These are phyloP conservation scores for Perodicticus potto DNA, from an alignment of 2,797 vertebrate genomes.

Conservation along the genomic window DNA sequence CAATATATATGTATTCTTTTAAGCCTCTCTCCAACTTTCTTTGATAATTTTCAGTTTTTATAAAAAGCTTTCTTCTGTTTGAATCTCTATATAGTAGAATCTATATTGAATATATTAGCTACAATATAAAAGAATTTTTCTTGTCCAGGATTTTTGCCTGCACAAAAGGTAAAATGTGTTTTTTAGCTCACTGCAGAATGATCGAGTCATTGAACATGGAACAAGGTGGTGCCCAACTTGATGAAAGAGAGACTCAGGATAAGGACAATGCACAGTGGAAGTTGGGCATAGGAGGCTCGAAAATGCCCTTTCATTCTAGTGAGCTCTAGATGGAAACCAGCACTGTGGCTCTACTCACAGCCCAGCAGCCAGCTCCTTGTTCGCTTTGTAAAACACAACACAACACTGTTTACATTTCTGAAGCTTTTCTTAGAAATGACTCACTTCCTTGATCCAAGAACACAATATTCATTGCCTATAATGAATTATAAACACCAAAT, in stretches of 20 bases:
- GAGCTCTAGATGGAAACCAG: background rate
- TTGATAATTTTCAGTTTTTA: background rate
- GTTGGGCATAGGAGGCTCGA: background rate
- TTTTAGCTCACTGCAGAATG: conserved; percentile 4
- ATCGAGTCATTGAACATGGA: background rate
- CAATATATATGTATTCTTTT: background rate
- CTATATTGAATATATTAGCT: background rate
- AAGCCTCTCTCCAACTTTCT: too few species aligned
- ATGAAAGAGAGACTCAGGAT: background rate
- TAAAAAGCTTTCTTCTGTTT: background rate
- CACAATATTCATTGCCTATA: conserved; percentile 23
- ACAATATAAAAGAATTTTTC: background rate
- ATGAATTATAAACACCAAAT: conserved; percentile 8
- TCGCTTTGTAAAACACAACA: background rate
- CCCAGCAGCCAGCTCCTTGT: background rate
- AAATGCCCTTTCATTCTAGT: background rate
- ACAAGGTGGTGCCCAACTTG: background rate
- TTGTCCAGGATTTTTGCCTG: background rate
- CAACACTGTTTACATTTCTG: conserved; percentile 16
- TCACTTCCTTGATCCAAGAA: background rate
- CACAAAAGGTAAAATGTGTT: background rate
- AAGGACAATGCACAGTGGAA: background rate
- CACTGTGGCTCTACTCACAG: background rate
- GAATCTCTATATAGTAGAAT: background rate
- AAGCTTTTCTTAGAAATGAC: conserved; percentile 16